Evolutionary conservation across 2,888 invertebrate genomes (phyloP).

Genomic region (Eilema depressum): DNA sequence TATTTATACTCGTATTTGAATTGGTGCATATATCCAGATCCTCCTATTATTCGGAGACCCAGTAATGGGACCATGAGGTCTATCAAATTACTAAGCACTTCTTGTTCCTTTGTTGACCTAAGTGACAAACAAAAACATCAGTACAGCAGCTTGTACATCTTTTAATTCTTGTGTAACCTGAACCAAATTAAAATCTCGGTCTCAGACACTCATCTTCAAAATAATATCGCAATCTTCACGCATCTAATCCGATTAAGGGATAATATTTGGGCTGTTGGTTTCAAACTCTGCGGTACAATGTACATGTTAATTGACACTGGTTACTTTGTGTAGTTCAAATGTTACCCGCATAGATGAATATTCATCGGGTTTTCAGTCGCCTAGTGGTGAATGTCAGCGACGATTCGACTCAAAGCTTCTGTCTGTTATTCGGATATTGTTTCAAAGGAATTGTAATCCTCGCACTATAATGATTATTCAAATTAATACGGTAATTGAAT

Average conservation of each 20-base stretch:
- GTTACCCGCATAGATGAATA: conserved; percentile 47
- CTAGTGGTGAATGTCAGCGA: conserved; percentile 2
- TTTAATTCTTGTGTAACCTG: not conserved
- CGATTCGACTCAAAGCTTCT: conserved; percentile 11
- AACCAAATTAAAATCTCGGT: not conserved
- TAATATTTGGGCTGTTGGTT: conserved; percentile 28
- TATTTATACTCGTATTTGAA: not conserved
- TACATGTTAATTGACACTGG: conserved; percentile 58
- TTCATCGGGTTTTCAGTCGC: conserved; percentile 47
- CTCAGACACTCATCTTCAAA: not conserved
- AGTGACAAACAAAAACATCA: too few species aligned
- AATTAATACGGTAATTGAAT: conserved; percentile 35
- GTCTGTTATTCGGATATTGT: conserved; percentile 42
- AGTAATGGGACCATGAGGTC: not conserved
- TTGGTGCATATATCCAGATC: not conserved
- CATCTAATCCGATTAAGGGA: conserved; percentile 10
- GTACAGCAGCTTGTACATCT: too few species aligned
- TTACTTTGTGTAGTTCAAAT: conserved; percentile 49
- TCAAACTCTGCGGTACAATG: conserved; percentile 27
- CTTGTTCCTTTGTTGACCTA: not conserved
- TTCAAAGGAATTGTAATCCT: conserved; percentile 44
- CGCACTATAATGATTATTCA: conserved; percentile 36
- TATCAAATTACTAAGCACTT: not conserved
- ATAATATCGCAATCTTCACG: not conserved
- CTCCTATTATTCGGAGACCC: not conserved